Conservation (phyloP, 2,797 vertebrate genomes). For the Parauchenoglanis ngamensis region DNA sequence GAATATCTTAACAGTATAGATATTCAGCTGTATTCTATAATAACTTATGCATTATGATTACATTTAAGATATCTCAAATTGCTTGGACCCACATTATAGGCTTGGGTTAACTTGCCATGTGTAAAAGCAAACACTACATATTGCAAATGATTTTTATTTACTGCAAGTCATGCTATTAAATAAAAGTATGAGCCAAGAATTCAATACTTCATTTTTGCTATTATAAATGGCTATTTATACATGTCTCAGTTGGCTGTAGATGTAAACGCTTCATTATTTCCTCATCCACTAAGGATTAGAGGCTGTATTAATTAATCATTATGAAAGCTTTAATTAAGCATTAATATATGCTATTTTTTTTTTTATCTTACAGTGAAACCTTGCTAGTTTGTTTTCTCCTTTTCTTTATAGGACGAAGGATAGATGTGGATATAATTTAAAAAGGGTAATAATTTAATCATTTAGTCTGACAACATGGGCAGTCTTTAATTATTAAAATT, state of each 20-base stretch:
- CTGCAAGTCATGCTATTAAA: conserved; percentile 14
- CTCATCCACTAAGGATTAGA: neutral
- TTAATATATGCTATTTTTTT: neutral
- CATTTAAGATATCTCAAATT: neutral
- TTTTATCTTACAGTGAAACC: neutral
- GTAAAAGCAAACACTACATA: neutral
- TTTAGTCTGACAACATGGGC: neutral
- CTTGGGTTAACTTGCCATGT: neutral
- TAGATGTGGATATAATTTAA: neutral
- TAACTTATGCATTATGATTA: neutral
- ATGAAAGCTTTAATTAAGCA: conserved; percentile 3
- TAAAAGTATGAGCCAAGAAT: neutral
- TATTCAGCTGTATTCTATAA: neutral
- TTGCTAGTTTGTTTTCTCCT: neutral
- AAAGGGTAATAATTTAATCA: neutral
- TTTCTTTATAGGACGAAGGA: neutral
- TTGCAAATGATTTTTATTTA: neutral
- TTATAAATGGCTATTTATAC: neutral
- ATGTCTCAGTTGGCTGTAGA: neutral
- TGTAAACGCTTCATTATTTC: neutral
- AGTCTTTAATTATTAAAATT: neutral
- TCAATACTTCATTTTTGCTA: neutral
- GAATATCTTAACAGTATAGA: neutral
- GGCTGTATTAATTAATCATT: neutral
- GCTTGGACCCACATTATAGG: neutral